phyloP scores from a whole-genome alignment of 2,797 vertebrate species.

The Serranus cabrilla region DNA sequence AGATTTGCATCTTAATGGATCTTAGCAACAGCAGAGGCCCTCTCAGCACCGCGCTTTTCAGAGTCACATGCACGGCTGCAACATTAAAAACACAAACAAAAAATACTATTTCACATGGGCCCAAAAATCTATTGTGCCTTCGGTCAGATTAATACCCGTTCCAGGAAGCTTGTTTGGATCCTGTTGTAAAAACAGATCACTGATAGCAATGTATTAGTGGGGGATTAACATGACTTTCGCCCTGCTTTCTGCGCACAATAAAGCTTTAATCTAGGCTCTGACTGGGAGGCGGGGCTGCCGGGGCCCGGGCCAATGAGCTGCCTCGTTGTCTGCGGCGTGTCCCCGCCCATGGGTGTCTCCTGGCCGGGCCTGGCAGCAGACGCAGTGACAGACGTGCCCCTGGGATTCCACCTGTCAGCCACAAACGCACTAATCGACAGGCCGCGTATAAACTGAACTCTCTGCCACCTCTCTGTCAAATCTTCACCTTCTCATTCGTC shows the following conservation, averaged over 20 bases:
- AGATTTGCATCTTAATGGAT: constrained; percentile 71
- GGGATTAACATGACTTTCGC: constrained; percentile 77
- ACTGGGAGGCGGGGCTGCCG: constrained; percentile 38
- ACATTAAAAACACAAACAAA: constrained; percentile 31
- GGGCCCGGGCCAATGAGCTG: constrained; percentile 58
- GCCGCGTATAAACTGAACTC: constrained; percentile 93
- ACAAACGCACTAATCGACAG: constrained; percentile 90
- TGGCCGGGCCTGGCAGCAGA: constrained; percentile 88
- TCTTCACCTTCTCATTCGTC: constrained; percentile 90
- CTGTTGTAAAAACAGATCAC: constrained; percentile 65
- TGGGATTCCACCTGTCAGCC: constrained; percentile 95
- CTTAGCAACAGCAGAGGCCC: constrained; percentile 65
- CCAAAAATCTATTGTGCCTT: constrained; percentile 37
- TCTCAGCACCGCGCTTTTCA: constrained; percentile 50
- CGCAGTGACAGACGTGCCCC: constrained; percentile 91
- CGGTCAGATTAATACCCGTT: constrained; percentile 53
- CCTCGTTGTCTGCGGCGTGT: constrained; percentile 12
- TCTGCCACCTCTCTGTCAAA: constrained; percentile 91
- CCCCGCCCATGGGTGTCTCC: constrained; percentile 72
- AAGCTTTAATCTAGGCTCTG: constrained; percentile 77
- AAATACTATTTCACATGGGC: constrained; percentile 29
- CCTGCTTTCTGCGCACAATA: constrained; percentile 72
- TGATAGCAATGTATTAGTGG: constrained; percentile 67
- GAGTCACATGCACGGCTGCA: constrained; percentile 26
- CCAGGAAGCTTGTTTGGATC: constrained; percentile 61